Evolutionary conservation across 2,797 vertebrate species (phyloP), one percentile per base, ranked within the genome.

Genomic region (Chloroceryle inda): DNA sequence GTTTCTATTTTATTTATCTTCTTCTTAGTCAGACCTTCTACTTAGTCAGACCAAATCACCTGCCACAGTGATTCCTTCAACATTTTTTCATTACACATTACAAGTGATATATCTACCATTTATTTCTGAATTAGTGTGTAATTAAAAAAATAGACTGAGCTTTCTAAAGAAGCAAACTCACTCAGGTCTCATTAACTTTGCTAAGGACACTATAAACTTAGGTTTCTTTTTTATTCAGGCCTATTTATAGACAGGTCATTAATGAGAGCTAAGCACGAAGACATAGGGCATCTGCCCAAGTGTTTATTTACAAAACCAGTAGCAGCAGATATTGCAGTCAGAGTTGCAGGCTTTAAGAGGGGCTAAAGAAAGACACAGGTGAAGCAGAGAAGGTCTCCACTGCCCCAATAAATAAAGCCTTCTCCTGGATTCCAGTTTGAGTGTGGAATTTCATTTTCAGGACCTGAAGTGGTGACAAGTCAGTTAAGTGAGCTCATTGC

Each of bases 381-480:
- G 49, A 64, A 81, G n/a, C 26, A 71, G 15, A 58, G 82, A 79
- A 71, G 0, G 13, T 75, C 27, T 63, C n/a, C 9, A 3, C 29
- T 3, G 0, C 13, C 13, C 27, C 26, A 38, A 4, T 23, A 88
- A 94, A 86, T 66, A 75, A 80, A 88, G 5, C 18, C 24, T 12
- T 80, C 35, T 76, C 22, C 52, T 40, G 42, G 31, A 53, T 61
- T 85, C 44, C 78, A 64, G 68, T 63, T 91, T 93, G 47, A 73
- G 50, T 86, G 66, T 45, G 40, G 76, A 92, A 91, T 94, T 94
- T 94, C n/a, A 3, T 61, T 27, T 2, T 92, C 82, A 91, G 59
- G 78, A 67, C 47, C 49, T 94, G 42, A 85, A 92, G 79, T 89
- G 84, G 94, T 95, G 94, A 97, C 96, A 97, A 94, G 94, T 88